Base-by-base conservation (phyloP, 2,888 invertebrate genomes). In the Trileptium ribeirensis region DNA sequence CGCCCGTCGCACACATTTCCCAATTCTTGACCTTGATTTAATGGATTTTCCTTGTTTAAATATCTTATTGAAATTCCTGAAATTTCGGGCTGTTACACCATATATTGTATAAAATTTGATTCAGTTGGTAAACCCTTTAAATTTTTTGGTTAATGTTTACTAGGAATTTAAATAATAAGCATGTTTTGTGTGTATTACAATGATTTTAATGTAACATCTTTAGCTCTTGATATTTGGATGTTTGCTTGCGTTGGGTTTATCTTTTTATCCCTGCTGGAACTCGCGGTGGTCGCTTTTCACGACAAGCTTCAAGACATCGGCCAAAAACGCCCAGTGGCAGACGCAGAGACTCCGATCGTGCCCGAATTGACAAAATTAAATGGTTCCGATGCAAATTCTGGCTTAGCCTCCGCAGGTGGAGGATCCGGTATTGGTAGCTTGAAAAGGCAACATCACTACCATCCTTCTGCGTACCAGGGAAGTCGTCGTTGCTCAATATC, bases 151-250 rank as follows among this genome's bases (percentile, higher is more conserved):
- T n/a, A n/a, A n/a, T n/a, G n/a, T n/a, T n/a, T n/a, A n/a, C n/a
- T n/a, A n/a, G n/a, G n/a, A n/a, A n/a, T n/a, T n/a, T n/a, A n/a
- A 8, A 70, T 70, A 8, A 31, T 8, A 31, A 19, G 8, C 33
- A 70, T 70, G 74, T 70, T 29, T 70, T 31, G 33, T 31, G 74
- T 70, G 8, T 8, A 70, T 70, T n/a, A 8, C 33, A 8, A 8
- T n/a, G n/a, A n/a, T 29, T 8, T n/a, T n/a, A n/a, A n/a, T n/a
- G n/a, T n/a, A n/a, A n/a, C n/a, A n/a, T n/a, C 64, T 78, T 78
- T 67, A 79, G 79, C 79, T 3, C 29, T 79, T 8, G 79, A 79
- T 33, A 79, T 79, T n/a, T 79, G 79, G 79, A 79, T 79, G 79
- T 79, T 79, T 36, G 67, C 79, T 29, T 79, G 79, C 67, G 40